Evolutionary conservation across 2,113 vertebrate species (phyloP).

Genomic region (Leptocoma aspasia): DNA sequence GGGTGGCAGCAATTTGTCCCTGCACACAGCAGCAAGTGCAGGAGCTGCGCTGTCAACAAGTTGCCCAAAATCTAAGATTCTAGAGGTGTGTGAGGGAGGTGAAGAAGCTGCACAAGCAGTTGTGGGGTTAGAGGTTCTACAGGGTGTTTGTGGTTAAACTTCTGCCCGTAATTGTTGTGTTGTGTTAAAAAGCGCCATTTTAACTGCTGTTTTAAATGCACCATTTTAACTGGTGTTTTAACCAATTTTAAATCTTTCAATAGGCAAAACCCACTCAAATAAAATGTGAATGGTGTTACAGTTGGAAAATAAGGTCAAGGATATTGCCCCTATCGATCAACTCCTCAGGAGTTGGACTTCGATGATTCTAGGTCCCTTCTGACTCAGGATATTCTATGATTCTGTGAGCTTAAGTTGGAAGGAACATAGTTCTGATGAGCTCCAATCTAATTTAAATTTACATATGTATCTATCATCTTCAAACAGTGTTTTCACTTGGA

Average conservation of each 20-base stretch:
- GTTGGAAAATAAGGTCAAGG: background rate
- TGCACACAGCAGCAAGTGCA: background rate
- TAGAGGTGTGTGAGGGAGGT: accelerated
- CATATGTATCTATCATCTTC: background rate
- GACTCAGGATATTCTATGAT: background rate
- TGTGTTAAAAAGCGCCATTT: background rate
- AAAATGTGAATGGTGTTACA: background rate
- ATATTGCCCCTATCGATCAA: background rate
- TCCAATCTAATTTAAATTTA: background rate
- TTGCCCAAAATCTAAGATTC: background rate
- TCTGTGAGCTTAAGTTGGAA: background rate
- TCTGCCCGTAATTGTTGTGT: background rate
- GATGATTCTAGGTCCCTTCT: background rate
- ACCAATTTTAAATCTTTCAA: background rate
- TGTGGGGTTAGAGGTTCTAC: background rate
- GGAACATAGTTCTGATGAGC: background rate
- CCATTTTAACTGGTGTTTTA: background rate
- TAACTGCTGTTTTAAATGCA: background rate
- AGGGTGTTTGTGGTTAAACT: background rate
- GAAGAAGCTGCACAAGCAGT: background rate
- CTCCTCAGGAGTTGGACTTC: background rate
- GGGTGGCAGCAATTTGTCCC: background rate
- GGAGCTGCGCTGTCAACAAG: background rate
- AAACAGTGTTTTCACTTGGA: background rate
- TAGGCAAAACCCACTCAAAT: background rate